Conservation (phyloP, 2,113 vertebrate species). For the Amia ocellicauda region DNA sequence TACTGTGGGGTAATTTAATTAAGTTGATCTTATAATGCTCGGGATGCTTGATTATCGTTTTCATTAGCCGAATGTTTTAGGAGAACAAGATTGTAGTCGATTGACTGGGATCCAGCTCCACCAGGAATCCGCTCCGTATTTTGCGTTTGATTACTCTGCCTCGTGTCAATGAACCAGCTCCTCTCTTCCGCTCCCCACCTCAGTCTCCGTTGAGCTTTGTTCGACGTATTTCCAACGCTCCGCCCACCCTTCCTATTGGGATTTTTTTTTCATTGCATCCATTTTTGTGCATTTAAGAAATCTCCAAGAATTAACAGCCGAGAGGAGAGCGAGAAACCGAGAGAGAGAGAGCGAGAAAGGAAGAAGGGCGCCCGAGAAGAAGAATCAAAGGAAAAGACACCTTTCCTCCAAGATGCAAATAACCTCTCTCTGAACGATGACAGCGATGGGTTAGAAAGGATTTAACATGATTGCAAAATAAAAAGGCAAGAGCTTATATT, state of each 20-base stretch:
- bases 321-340: constrained; percentile 50
- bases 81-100: too few species aligned
- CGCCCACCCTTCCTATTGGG: constrained; percentile 57
- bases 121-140: constrained; percentile 53
- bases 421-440: constrained; percentile 56
- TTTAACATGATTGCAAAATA: constrained; percentile 72
- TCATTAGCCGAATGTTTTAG: background rate
- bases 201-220: constrained; percentile 38
- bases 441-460: constrained; percentile 73
- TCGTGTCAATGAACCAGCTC: constrained; percentile 66
- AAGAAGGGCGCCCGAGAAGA: constrained; percentile 44
- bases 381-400: constrained; percentile 45
- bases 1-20: background rate
- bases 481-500: constrained; percentile 63
- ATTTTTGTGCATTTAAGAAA: constrained; percentile 76
- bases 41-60: background rate
- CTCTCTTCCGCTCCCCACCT: constrained; percentile 29
- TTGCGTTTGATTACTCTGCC: constrained; percentile 36
- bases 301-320: constrained; percentile 66
- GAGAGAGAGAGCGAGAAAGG: constrained; percentile 29
- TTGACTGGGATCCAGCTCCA: constrained; percentile 15
- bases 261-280: constrained; percentile 60
- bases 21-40: background rate
- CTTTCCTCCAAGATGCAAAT: constrained; percentile 54
- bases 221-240: constrained; percentile 58